These are phyloP conservation scores for Emberiza fucata DNA, from an alignment of 2,113 vertebrate species.

Conservation along the genomic window DNA sequence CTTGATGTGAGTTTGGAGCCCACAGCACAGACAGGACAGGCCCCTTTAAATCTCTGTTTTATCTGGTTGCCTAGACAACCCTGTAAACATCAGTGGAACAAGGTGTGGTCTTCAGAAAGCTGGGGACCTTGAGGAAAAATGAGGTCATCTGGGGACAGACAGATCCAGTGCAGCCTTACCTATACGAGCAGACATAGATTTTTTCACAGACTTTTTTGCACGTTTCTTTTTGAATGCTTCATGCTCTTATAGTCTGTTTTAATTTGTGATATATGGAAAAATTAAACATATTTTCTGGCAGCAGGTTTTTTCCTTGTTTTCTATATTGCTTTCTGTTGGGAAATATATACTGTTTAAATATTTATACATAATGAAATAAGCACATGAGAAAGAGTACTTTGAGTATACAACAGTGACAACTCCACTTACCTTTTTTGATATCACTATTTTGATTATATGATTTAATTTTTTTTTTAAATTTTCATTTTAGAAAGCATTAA, in stretches of 20 bases:
- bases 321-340: neutral
- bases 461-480: neutral
- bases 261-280: neutral
- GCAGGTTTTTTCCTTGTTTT: neutral
- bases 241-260: neutral
- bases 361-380: neutral
- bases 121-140: neutral
- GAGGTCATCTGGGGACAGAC: neutral
- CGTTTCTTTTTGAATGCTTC: neutral
- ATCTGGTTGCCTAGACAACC: slow-evolving; percentile 31
- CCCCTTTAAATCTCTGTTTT: slow-evolving; percentile 14
- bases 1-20: neutral
- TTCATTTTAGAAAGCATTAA: neutral
- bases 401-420: neutral
- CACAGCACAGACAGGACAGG: neutral
- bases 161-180: neutral
- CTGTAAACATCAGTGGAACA: slow-evolving; percentile 15
- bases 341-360: neutral
- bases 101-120: neutral
- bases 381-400: neutral
- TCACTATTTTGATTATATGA: neutral
- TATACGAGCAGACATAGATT: neutral
- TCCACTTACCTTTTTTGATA: neutral
- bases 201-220: neutral
- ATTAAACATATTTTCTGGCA: neutral